Conservation (phyloP, 2,888 invertebrate species). For the Andrena praecox region DNA sequence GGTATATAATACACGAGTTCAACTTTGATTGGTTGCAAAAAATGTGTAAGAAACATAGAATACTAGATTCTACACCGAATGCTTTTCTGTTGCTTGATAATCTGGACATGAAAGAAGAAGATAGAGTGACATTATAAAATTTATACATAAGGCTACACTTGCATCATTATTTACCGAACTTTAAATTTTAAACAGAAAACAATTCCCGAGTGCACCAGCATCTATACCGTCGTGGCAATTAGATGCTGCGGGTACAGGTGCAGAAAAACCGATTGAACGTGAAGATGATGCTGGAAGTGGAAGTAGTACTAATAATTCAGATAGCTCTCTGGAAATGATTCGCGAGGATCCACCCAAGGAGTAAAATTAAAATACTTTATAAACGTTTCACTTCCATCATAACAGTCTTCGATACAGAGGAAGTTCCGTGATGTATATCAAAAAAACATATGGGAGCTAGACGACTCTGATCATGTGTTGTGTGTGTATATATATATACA, state of each 20-base stretch:
- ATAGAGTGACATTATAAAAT: conserved; percentile 30
- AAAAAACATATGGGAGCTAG: conserved; percentile 22
- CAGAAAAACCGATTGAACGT: conserved; percentile 80
- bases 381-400: conserved; percentile 58
- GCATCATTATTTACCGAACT: conserved; percentile 31
- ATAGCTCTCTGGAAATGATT: conserved; percentile 85
- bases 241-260: conserved; percentile 84
- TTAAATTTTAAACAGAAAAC: conserved; percentile 87
- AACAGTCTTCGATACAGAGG: conserved; percentile 56
- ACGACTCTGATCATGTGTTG: conserved; percentile 35
- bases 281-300: conserved; percentile 84
- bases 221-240: conserved; percentile 94
- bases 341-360: conserved; percentile 83
- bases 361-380: conserved; percentile 44
- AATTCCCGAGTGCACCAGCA: conserved; percentile 89
- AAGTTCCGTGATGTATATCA: conserved; percentile 48
- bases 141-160: conserved; percentile 17
- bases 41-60: conserved; percentile 24
- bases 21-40: conserved; percentile 19
- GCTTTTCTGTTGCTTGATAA: conserved; percentile 7
- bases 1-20: conserved; percentile 37
- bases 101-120: neutral
- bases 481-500: neutral
- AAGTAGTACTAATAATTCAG: conserved; percentile 85
- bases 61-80: conserved; percentile 3